Conservation (phyloP, 2,888 invertebrate species). For the Pseudococcus viburni region DNA sequence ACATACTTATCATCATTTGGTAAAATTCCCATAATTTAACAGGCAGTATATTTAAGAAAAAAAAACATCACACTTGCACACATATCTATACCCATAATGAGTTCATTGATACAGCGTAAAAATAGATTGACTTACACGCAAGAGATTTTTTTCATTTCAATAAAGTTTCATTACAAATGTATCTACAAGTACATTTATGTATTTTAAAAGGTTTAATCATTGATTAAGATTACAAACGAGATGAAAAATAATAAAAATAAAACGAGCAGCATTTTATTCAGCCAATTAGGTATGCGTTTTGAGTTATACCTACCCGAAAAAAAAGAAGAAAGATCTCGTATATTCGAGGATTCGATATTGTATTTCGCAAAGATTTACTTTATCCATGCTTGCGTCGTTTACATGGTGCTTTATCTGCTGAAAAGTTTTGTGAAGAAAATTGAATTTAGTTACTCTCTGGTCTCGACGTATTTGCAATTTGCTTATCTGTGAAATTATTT, state of each 20-base stretch:
- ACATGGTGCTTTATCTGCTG: background rate
- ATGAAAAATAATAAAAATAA: background rate
- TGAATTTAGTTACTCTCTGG: conserved; percentile 16
- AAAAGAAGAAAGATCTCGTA: too few relatives aligned
- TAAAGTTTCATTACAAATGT: background rate
- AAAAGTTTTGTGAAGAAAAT: conserved; percentile 1
- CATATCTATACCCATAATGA: conserved; percentile 23
- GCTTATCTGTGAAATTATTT: conserved; percentile 23
- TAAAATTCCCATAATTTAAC: background rate
- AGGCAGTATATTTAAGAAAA: background rate
- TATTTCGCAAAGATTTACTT: background rate
- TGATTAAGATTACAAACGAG: background rate
- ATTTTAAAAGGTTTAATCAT: background rate
- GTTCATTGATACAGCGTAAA: conserved; percentile 25
- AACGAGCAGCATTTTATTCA: too few relatives aligned
- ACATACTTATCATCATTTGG: background rate
- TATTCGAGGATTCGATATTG: too few relatives aligned
- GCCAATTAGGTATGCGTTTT: too few relatives aligned
- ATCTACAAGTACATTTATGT: background rate
- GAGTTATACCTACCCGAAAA: too few relatives aligned
- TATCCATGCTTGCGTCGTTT: background rate
- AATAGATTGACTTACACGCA: background rate
- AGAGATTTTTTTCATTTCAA: background rate
- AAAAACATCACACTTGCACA: background rate
- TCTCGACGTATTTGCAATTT: conserved; percentile 16